Evolutionary conservation across 2,888 invertebrate genomes (phyloP), one percentile per base, ranked within the genome.

Genomic region (Cyclophora punctaria): DNA sequence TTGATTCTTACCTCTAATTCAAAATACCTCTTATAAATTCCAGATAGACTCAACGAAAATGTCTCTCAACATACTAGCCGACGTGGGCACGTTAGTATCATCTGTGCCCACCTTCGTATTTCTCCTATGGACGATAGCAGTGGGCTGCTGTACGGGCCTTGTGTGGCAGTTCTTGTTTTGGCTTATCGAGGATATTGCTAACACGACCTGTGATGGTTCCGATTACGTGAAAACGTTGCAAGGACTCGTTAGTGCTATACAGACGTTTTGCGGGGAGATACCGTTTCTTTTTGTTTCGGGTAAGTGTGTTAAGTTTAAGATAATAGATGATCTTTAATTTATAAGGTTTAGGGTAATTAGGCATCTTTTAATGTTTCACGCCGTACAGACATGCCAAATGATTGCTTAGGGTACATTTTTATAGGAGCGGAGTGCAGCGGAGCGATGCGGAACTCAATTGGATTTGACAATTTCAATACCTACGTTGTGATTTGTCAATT

Each of bases 141-240:
- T 96, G 34, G 98, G 98, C 0, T 88, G 96, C 59, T 93, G 95
- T 64, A 96, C 96, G 0, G 96, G 95, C 0, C 80, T 96, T 0
- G 85, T 96, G 34, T 97, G 97, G 95, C 93, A 96, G 63, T 98
- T 96, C 72, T 82, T 97, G 0, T 96, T 96, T 71, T 96, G 95
- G 94, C 91, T 94, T 60, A 80, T 95, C 7, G 96, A 96, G 75
- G 93, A 94, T 56, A 79, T 96, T 50, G 92, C 92, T 0, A 73
- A 69, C 0, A 48, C 68, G 50, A 71, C 80, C 47, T 91, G 86
- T 52, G 80, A 83, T 43, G 79, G 83, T 2, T 70, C 81, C 0
- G 78, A 83, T 6, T 92, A 92, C 72, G 89, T 92, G n/a, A 95
- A 94, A 73, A 93, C 94, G 0, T 67, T 95, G 7, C 93, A 95